A percentile compares a stretch with the other conserved stretches of the same genome.
Conservation (phyloP, 2,888 invertebrate species). For the Philereme transversata region DNA sequence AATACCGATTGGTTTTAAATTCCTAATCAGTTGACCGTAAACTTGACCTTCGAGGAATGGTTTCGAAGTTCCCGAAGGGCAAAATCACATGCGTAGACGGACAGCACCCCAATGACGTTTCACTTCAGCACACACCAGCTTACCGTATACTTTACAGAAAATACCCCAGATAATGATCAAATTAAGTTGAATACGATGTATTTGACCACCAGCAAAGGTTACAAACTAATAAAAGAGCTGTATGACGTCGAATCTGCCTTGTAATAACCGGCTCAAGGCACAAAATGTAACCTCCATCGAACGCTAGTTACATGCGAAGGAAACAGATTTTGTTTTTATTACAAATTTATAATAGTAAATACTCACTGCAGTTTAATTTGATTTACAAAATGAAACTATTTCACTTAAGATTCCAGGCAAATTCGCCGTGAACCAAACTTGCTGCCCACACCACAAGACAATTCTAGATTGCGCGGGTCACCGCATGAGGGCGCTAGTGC, state of each 20-base stretch:
- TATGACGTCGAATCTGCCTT: slow-evolving; percentile 65
- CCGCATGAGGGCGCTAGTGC: slow-evolving; percentile 62
- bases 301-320: slow-evolving; percentile 1
- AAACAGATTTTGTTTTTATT: slow-evolving; percentile 6
- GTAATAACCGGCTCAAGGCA: slow-evolving; percentile 57
- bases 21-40: slow-evolving; percentile 52
- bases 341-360: slow-evolving; percentile 32
- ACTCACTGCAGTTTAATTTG: slow-evolving; percentile 67
- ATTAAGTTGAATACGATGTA: slow-evolving; percentile 6
- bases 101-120: slow-evolving; percentile 46
- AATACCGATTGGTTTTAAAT: slow-evolving; percentile 10
- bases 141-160: slow-evolving; percentile 17
- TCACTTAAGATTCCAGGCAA: slow-evolving; percentile 64
- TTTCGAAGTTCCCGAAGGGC: slow-evolving; percentile 52
- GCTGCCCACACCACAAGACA: slow-evolving; percentile 74
- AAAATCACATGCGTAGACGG: slow-evolving; percentile 62
- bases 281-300: slow-evolving; percentile 49
- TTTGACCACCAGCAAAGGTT: slow-evolving; percentile 13
- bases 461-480: slow-evolving; percentile 52
- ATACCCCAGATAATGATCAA: background rate
- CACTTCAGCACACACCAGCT: slow-evolving; percentile 34
- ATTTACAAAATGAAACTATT: slow-evolving; percentile 64
- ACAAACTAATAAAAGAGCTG: slow-evolving; percentile 46
- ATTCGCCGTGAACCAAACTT: slow-evolving; percentile 60
- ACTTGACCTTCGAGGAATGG: slow-evolving; percentile 71